phyloP scores from a whole-genome alignment of 2,797 vertebrate genomes.

The Lophius americanus region DNA sequence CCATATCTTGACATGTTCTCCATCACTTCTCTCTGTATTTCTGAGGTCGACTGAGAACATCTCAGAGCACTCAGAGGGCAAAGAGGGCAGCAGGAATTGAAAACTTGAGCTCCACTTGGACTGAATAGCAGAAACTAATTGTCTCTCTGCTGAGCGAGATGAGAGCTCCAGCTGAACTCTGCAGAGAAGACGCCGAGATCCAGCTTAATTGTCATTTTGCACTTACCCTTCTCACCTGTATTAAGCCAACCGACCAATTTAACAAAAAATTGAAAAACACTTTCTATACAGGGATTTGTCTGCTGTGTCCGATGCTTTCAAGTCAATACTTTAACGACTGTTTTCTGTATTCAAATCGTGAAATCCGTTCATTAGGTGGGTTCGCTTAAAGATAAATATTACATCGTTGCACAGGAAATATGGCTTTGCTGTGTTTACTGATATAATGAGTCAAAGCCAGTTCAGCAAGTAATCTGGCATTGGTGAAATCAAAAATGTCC shows the following conservation, averaged over 20 bases:
- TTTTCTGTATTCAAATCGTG: background rate
- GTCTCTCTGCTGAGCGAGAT: constrained; percentile 22
- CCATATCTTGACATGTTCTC: constrained; percentile 14
- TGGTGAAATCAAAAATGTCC: constrained; percentile 11
- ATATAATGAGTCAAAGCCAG: background rate
- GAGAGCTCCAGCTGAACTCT: constrained; percentile 5
- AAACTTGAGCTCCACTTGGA: constrained; percentile 40
- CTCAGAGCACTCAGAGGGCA: constrained; percentile 16
- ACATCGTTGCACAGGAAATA: background rate
- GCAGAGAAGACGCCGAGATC: constrained; percentile 2
- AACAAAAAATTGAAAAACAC: background rate
- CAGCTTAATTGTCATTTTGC: constrained; percentile 30
- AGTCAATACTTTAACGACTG: background rate
- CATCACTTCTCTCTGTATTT: constrained; percentile 1
- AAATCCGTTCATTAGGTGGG: background rate
- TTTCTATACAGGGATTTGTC: constrained; percentile 1
- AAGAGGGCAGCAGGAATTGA: constrained; percentile 34
- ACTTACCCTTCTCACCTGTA: constrained; percentile 26
- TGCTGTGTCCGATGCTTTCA: constrained; percentile 5
- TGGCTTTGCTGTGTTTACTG: background rate
- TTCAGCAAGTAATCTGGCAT: constrained; percentile 11
- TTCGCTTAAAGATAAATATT: background rate
- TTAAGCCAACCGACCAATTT: constrained; percentile 20
- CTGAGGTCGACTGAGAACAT: constrained; percentile 12
- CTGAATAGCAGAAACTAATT: constrained; percentile 32